Base-by-base conservation (phyloP, 2,113 vertebrate species). In the Hippopotamus amphibius region DNA sequence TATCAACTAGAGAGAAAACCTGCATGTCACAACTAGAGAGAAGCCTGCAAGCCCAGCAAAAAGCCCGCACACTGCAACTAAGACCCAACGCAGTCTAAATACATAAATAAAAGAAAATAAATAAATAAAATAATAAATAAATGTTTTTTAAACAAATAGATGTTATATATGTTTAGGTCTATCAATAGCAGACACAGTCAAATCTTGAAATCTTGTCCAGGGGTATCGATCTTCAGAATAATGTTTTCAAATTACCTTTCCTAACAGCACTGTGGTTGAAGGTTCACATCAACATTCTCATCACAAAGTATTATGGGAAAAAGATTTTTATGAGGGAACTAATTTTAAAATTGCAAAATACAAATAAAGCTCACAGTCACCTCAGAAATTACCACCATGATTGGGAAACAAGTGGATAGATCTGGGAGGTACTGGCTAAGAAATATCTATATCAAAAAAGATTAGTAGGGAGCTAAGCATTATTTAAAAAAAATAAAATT, bases 291-390 rank as follows among this genome's bases (percentile, higher is more conserved):
- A 85, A 46, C 8, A 24, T 61, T 93, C 50, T 41, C n/a, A 90
- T 55, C 30, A n/a, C 55, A 55, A 92, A 63, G 26, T 77, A 86
- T 46, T 82, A n/a, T 9, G 43, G 37, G 43, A 7, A 61, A 65
- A 66, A 46, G 28, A 68, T 13, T 72, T 81, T 77, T 50, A 89
- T 46, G 43, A 90, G 22, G 46, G 79, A 71, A 89, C 71, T 85
- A 74, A 63, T 80, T n/a, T 88, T 80, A 46, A 46, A 92, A 46
- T 43, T 79, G 59, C 21, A 71, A 88, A 77, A 59, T 53, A 68
- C 46, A 93, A 88, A 76, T 77, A 55, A 93, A 88, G 37, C 14
- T 92, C 68, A 83, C 80, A 90, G 26, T 90, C 80, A 95, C 61
- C 50, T 63, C 28, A 74, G 57, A 89, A 72, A 95, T 80, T 71